Conservation (phyloP, 2,888 invertebrate genomes). For the Zaprionus lineosus region DNA sequence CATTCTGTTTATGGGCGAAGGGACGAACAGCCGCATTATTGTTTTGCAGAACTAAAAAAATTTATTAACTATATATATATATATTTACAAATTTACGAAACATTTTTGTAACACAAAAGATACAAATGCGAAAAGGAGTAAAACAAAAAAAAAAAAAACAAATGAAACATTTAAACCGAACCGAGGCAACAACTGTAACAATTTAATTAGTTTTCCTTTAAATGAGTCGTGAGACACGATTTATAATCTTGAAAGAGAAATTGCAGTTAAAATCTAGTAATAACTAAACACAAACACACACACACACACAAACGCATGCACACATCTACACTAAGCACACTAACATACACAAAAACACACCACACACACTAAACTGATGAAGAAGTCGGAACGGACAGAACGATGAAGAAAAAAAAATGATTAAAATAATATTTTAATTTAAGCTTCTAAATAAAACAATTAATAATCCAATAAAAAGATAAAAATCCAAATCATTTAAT, state of each 20-base stretch:
- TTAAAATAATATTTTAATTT: slow-evolving; percentile 79
- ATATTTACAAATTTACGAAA: slow-evolving; percentile 54
- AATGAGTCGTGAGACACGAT: slow-evolving; percentile 44
- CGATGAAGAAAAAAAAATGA: slow-evolving; percentile 57
- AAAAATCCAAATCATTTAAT: slow-evolving; percentile 28
- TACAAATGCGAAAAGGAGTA: slow-evolving; percentile 36
- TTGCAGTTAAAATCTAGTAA: slow-evolving; percentile 39
- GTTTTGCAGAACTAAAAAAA: slow-evolving; percentile 71
- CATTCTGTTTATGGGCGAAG: slow-evolving; percentile 23
- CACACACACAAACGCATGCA: slow-evolving; percentile 47
- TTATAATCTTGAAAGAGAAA: slow-evolving; percentile 40
- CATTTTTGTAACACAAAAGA: slow-evolving; percentile 53
- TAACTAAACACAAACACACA: slow-evolving; percentile 30
- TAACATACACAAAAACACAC: slow-evolving; percentile 47
- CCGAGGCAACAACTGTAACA: slow-evolving; percentile 49
- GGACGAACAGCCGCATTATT: slow-evolving; percentile 50
- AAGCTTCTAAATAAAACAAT: slow-evolving; percentile 80
- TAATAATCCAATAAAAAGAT: slow-evolving; percentile 70
- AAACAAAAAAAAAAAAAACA: slow-evolving; percentile 35
- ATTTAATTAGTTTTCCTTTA: slow-evolving; percentile 41
- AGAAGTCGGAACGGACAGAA: slow-evolving; percentile 55
- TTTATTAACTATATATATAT: slow-evolving; percentile 67
- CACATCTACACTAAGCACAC: slow-evolving; percentile 52
- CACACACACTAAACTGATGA: slow-evolving; percentile 59
- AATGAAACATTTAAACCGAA: slow-evolving; percentile 39